Evolutionary conservation across 35 echinoderm and acorn worm genomes (phyloP).

Genomic region (Heliocidaris tuberculata): DNA sequence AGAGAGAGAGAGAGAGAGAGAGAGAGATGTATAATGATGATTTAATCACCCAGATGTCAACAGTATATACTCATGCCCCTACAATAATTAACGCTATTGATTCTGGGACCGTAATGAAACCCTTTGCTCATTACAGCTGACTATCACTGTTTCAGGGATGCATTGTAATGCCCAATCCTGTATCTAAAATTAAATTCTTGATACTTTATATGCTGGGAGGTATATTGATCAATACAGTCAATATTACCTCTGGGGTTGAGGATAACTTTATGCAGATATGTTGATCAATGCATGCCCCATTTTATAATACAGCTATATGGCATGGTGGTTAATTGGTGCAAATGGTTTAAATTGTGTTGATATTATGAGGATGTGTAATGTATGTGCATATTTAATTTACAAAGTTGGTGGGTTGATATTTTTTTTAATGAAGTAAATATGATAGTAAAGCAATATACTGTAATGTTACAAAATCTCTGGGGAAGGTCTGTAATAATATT

Average conservation of each 20-base stretch:
- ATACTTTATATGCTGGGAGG: no score
- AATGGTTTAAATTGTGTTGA: background rate
- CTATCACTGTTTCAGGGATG: background rate
- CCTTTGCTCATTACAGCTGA: background rate
- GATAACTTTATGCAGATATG: background rate
- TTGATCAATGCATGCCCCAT: background rate
- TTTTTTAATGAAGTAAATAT: no score
- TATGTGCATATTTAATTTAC: background rate
- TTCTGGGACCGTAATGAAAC: background rate
- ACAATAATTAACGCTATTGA: background rate
- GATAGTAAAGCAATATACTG: no score
- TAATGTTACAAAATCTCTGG: no score
- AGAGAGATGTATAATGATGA: background rate
- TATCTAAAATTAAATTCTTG: background rate
- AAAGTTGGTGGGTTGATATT: background rate
- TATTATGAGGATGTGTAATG: background rate
- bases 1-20: background rate
- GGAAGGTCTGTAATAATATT: no score
- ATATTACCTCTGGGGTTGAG: background rate
- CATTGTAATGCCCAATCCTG: background rate
- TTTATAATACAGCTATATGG: background rate
- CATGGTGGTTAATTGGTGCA: background rate
- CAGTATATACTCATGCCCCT: background rate
- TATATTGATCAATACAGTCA: background rate
- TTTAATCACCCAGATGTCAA: slow-evolving; percentile 11